These are phyloP conservation scores for Eutolmus rufibarbis DNA, from an alignment of 2,888 invertebrate species.

Conservation along the genomic window DNA sequence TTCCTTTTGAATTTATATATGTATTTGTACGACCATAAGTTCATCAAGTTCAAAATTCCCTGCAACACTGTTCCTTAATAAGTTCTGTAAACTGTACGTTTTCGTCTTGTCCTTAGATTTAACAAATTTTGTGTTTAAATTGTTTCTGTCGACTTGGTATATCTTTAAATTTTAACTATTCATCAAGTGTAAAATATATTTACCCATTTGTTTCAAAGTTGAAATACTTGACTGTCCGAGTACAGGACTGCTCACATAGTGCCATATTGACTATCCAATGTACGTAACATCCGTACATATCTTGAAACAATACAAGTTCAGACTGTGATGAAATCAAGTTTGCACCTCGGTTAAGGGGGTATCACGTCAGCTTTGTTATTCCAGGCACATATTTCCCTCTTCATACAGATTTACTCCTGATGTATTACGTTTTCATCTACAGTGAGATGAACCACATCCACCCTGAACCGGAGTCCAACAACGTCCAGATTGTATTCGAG, in stretches of 20 bases:
- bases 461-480: neutral
- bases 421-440: neutral
- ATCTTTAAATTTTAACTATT: neutral
- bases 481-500: neutral
- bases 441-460: neutral
- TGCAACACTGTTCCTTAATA: neutral
- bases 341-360: neutral
- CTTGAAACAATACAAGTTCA: neutral
- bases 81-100: no score
- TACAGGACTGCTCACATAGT: neutral
- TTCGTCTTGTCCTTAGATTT: neutral
- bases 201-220: neutral
- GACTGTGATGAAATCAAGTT: neutral
- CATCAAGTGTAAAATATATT: neutral
- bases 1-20: neutral
- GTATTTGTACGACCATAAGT: neutral
- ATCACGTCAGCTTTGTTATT: neutral
- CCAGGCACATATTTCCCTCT: neutral
- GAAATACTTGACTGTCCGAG: neutral
- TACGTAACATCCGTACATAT: neutral
- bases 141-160: neutral
- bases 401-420: neutral
- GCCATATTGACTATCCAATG: neutral
- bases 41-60: neutral
- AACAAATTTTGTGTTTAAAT: neutral